phyloP scores from a whole-genome alignment of 2,113 vertebrate species.

The Cichladusa arquata region DNA sequence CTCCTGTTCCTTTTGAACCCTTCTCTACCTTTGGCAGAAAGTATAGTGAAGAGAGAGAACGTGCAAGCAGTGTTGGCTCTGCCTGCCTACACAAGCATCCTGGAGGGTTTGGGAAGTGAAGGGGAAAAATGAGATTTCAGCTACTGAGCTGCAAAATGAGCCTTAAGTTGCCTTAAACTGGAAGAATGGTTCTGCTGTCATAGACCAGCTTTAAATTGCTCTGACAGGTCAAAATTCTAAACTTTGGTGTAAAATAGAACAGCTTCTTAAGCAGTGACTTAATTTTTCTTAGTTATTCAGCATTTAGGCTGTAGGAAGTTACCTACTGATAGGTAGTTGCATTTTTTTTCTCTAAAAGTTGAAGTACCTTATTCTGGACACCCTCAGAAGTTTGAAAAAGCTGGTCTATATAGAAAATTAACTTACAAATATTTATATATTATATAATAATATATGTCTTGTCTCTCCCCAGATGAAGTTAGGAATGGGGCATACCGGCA shows the following conservation, averaged over 20 bases:
- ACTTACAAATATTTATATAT: background rate
- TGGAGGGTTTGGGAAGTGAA: background rate
- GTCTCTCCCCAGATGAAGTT: conserved; percentile 77
- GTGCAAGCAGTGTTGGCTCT: background rate
- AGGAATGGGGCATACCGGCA: conserved; percentile 77
- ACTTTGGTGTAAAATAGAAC: background rate
- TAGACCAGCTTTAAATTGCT: background rate
- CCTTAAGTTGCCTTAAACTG: background rate
- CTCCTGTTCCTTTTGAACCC: background rate
- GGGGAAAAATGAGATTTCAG: background rate
- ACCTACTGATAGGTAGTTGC: background rate
- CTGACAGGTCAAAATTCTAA: background rate
- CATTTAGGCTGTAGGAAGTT: background rate
- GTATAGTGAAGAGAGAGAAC: background rate
- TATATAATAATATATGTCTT: background rate
- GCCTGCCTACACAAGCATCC: background rate
- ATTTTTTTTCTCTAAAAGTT: background rate
- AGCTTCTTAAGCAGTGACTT: background rate
- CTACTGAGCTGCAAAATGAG: background rate
- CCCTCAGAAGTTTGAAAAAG: background rate
- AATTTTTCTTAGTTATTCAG: background rate
- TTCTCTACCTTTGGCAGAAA: background rate
- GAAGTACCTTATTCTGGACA: background rate
- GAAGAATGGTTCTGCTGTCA: background rate
- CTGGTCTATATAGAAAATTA: background rate